These are phyloP conservation scores for Malurus splendens DNA, from an alignment of 2,797 vertebrate species.

Conservation along the genomic window DNA sequence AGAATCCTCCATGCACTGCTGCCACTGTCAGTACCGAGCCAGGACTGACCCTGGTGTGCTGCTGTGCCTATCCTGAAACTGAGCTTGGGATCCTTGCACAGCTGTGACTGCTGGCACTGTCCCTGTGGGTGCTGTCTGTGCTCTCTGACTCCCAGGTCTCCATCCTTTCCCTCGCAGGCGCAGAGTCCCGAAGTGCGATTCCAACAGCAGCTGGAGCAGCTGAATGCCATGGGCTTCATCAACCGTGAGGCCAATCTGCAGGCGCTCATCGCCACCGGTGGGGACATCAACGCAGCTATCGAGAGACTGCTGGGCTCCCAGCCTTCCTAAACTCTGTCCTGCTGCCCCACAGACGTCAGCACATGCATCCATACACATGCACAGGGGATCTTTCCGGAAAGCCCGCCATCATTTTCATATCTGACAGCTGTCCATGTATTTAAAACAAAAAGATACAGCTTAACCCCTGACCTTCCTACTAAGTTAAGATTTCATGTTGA, in stretches of 20 bases:
- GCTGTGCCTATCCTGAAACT: background rate
- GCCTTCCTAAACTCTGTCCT: slow-evolving; percentile 82
- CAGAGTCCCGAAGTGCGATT: slow-evolving; percentile 94
- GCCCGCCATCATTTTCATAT: slow-evolving; percentile 32
- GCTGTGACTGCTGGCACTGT: fast-evolving
- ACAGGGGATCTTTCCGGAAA: slow-evolving; percentile 48
- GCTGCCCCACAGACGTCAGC: slow-evolving; percentile 2
- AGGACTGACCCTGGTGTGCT: background rate
- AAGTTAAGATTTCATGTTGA: slow-evolving; percentile 61
- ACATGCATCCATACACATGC: slow-evolving; percentile 32
- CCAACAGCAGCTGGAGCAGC: slow-evolving; percentile 95
- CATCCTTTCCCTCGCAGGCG: slow-evolving; percentile 44
- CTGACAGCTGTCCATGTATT: slow-evolving; percentile 37
- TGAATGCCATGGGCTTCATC: slow-evolving; percentile 97
- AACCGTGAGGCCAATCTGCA: slow-evolving; percentile 97
- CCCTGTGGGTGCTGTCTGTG: fast-evolving
- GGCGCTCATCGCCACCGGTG: slow-evolving; percentile 95
- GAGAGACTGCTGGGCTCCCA: slow-evolving; percentile 98
- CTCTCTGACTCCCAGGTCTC: background rate
- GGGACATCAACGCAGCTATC: slow-evolving; percentile 97
- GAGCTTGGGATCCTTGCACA: background rate
- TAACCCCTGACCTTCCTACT: slow-evolving; percentile 52
- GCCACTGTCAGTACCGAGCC: fast-evolving
- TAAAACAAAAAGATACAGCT: slow-evolving; percentile 51
- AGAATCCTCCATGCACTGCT: background rate